phyloP scores from a whole-genome alignment of 2,113 vertebrate species.

The Bubo scandiacus region DNA sequence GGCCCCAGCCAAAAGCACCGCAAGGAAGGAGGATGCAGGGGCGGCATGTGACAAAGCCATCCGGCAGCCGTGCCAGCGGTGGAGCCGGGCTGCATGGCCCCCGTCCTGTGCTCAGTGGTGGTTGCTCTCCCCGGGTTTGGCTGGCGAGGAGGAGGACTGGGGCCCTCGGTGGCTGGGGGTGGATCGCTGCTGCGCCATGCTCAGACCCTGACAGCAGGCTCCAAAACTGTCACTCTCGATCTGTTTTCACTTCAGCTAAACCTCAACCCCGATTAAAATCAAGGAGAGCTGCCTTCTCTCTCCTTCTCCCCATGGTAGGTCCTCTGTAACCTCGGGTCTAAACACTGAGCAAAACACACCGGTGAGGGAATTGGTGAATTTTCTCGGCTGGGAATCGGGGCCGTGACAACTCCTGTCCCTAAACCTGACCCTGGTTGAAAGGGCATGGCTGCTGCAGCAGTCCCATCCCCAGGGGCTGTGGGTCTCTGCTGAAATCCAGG shows the following conservation, averaged over 20 bases:
- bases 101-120: accelerated
- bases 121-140: background rate
- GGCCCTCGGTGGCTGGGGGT: background rate
- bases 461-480: background rate
- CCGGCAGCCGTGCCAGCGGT: accelerated
- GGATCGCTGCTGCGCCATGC: background rate
- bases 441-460: accelerated
- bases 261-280: constrained; percentile 75
- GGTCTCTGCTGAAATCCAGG: background rate
- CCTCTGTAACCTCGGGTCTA: background rate
- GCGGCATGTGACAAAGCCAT: accelerated
- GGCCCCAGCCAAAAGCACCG: background rate
- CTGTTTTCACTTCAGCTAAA: constrained; percentile 73
- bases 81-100: accelerated
- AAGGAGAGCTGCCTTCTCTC: constrained; percentile 21
- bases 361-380: background rate
- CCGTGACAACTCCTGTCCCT: background rate
- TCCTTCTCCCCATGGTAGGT: background rate
- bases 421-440: accelerated
- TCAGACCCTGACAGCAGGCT: constrained; percentile 67
- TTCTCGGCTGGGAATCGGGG: background rate
- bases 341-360: background rate
- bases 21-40: background rate
- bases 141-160: background rate
- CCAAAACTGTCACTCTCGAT: constrained; percentile 81